phyloP scores from a whole-genome alignment of 2,888 invertebrate species.

The Branchellion lobata region DNA sequence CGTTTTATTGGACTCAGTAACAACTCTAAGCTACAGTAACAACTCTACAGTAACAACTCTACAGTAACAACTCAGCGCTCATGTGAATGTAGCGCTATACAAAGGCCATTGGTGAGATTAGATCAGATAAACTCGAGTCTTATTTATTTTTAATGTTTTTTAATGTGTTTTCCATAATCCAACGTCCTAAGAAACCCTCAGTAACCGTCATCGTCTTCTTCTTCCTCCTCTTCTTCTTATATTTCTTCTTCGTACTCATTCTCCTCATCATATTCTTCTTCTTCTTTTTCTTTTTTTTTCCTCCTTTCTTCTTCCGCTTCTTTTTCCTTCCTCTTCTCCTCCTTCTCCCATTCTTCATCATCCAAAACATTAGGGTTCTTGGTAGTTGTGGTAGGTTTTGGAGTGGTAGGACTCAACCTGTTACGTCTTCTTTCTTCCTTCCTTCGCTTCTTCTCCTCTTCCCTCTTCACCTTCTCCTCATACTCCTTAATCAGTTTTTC shows the following conservation, averaged over 20 bases:
- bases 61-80: no score
- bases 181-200: neutral
- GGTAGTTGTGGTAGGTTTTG: neutral
- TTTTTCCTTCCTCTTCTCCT: slow-evolving; percentile 8
- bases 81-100: no score
- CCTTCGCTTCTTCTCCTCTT: neutral
- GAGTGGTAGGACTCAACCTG: neutral
- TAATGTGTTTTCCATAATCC: neutral
- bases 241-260: neutral
- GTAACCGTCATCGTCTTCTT: neutral
- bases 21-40: no score
- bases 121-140: neutral
- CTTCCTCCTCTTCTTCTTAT: slow-evolving; percentile 31
- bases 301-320: slow-evolving; percentile 27
- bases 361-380: neutral
- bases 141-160: neutral
- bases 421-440: neutral
- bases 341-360: neutral
- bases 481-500: neutral
- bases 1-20: no score
- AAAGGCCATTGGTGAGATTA: no score
- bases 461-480: neutral
- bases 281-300: slow-evolving; percentile 37
- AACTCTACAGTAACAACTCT: no score
- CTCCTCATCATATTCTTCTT: slow-evolving; percentile 1